phyloP scores from a whole-genome alignment of 2,797 vertebrate species.

The Megalops cyprinoides region DNA sequence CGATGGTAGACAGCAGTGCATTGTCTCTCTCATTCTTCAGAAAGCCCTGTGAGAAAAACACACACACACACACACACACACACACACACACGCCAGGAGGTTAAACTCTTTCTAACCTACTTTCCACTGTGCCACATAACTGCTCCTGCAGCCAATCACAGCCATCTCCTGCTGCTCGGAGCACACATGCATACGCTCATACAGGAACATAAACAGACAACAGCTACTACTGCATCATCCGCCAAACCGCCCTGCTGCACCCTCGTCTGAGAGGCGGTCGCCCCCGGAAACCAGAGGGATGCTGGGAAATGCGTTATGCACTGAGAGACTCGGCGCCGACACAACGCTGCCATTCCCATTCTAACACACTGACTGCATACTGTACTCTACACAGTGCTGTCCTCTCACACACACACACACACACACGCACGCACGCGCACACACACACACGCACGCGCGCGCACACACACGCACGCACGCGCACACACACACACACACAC shows the following conservation, averaged over 20 bases:
- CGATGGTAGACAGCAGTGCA: slow-evolving; percentile 93
- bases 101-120: slow-evolving; percentile 15
- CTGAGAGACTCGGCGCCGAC: not conserved
- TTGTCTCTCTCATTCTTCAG: slow-evolving; percentile 98
- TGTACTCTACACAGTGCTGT: not conserved
- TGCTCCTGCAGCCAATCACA: slow-evolving; percentile 13
- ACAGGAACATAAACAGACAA: not conserved
- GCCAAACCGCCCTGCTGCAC: not conserved
- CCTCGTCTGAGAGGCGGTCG: not conserved
- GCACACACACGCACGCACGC: not conserved
- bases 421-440: not conserved
- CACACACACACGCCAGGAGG: slow-evolving; percentile 6
- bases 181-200: not conserved
- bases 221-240: not conserved
- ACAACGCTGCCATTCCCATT: not conserved
- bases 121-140: not conserved
- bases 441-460: not conserved
- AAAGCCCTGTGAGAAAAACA: slow-evolving; percentile 31
- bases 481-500: not conserved
- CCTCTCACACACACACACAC: not conserved
- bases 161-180: not conserved
- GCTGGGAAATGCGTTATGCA: slow-evolving; percentile 15
- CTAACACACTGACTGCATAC: not conserved
- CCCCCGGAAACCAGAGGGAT: not conserved
- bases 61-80: not conserved